Percentiles rank a stretch among this genome's conserved stretches.
Conservation (phyloP, 2,888 invertebrate species). For the Trachelus troglodyta region DNA sequence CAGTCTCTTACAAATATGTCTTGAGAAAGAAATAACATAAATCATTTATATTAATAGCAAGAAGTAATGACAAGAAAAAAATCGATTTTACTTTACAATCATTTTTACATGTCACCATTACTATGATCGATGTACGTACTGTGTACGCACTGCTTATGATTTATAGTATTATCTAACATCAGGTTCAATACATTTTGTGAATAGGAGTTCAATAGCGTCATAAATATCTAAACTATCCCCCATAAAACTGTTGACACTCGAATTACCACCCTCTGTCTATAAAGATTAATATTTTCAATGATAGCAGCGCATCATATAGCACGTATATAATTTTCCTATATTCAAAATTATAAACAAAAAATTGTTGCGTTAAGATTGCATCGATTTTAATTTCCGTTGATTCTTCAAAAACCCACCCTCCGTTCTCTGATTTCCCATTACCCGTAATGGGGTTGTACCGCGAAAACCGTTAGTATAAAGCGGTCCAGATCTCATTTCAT, state of each 20-base stretch:
- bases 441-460: not conserved
- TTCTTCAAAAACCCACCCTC: not conserved
- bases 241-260: not conserved
- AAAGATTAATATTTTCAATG: not conserved
- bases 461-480: not conserved
- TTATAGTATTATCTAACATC: not conserved
- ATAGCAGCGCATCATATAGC: not conserved
- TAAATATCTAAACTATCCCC: not conserved
- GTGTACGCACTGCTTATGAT: not conserved
- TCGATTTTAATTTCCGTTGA: not conserved
- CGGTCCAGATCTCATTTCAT: not conserved
- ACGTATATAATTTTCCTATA: not conserved
- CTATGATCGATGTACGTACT: not conserved
- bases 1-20: not conserved
- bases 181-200: not conserved
- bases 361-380: not conserved
- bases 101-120: not conserved
- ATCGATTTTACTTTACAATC: not conserved
- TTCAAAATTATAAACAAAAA: not conserved
- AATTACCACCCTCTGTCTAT: not conserved
- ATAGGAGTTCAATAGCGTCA: not conserved
- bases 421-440: not conserved
- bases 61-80: not conserved
- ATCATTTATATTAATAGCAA: not conserved
- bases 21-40: not conserved